Conservation (phyloP, 2,888 invertebrate genomes). For the Parthenolecanium corni region DNA sequence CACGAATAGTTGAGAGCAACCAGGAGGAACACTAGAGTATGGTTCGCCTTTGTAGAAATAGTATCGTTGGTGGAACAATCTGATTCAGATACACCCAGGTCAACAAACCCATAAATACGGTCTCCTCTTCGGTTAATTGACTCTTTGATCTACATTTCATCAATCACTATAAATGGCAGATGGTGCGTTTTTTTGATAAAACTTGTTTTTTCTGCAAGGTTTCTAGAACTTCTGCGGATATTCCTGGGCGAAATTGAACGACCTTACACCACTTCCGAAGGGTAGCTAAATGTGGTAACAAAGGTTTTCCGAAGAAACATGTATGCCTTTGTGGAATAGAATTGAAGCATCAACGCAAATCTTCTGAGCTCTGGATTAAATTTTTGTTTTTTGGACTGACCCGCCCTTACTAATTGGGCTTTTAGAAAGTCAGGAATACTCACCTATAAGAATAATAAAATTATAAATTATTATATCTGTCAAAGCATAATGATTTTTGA, state of each 20-base stretch:
- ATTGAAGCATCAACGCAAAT: neutral
- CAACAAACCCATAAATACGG: neutral
- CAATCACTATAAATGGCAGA: slow-evolving; percentile 2
- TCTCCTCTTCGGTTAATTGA: neutral
- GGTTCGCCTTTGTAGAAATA: neutral
- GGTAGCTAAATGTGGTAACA: neutral
- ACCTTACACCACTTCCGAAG: neutral
- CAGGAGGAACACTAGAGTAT: neutral
- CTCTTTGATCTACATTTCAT: neutral
- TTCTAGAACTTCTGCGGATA: neutral
- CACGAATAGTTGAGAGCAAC: neutral
- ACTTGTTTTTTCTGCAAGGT: neutral
- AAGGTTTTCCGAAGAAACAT: neutral
- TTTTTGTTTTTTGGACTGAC: neutral
- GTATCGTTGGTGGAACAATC: neutral
- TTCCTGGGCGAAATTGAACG: neutral
- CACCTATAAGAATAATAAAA: no score
- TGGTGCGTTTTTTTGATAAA: neutral
- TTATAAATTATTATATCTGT: no score
- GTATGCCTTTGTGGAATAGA: neutral
- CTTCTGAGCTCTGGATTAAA: neutral
- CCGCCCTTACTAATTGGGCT: no score
- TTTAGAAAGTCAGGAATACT: no score
- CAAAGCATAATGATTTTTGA: no score
- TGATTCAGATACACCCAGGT: neutral